Conservation (phyloP, 2,888 invertebrate species). For the Eledone cirrhosa region DNA sequence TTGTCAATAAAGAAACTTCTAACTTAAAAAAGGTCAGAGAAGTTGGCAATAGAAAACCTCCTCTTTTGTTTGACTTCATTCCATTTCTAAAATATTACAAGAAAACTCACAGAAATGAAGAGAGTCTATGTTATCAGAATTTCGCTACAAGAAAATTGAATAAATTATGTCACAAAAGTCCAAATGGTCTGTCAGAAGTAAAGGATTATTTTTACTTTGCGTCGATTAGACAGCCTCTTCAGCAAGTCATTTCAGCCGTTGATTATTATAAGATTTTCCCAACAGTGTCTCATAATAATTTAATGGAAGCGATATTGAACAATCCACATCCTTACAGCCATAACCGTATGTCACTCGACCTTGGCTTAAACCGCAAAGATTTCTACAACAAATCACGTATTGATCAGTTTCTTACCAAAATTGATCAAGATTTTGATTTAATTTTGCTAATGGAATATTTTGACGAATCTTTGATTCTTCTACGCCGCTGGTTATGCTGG, state of each 20-base stretch:
- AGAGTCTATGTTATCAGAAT: not conserved
- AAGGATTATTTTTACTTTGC: constrained; percentile 42
- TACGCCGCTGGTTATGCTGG: constrained; percentile 59
- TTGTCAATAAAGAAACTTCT: not conserved
- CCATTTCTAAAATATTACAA: too few relatives aligned
- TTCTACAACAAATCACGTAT: constrained; percentile 31
- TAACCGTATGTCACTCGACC: constrained; percentile 53
- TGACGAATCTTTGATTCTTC: constrained; percentile 60
- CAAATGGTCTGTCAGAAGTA: not conserved
- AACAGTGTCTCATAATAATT: not conserved
- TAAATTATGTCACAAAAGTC: not conserved
- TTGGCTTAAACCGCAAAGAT: constrained; percentile 43
- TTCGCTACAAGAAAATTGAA: not conserved
- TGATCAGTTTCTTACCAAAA: constrained; percentile 38
- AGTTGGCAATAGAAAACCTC: too few relatives aligned
- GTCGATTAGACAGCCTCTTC: constrained; percentile 43
- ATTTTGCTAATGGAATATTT: constrained; percentile 61
- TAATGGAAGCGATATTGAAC: not conserved
- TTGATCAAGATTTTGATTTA: constrained; percentile 51
- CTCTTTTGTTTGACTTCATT: too few relatives aligned
- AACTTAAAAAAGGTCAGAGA: too few relatives aligned
- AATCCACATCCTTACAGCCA: constrained; percentile 37
- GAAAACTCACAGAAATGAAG: too few relatives aligned
- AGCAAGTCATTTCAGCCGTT: constrained; percentile 44
- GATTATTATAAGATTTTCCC: constrained; percentile 37